A percentile compares a stretch with the other conserved stretches of the same genome.
phyloP scores from a whole-genome alignment of 2,797 vertebrate species.

The Sitta carolinensis region DNA sequence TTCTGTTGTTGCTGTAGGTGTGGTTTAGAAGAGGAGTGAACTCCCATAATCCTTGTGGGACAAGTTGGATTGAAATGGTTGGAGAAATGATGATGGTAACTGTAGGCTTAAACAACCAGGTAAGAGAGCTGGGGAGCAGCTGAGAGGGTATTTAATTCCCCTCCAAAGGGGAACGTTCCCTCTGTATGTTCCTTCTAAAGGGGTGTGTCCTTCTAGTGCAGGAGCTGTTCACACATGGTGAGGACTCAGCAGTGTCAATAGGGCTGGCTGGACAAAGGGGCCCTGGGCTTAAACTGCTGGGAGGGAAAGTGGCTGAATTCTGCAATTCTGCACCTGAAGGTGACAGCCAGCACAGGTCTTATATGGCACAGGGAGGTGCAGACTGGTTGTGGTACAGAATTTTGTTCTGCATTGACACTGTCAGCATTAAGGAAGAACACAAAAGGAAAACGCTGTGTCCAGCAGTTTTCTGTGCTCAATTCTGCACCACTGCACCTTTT shows the following conservation, averaged over 20 bases:
- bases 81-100: constrained; percentile 95
- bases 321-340: background rate
- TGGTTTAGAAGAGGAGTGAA: constrained; percentile 97
- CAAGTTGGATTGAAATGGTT: constrained; percentile 97
- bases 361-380: background rate
- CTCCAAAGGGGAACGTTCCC: background rate
- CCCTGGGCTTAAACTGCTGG: background rate
- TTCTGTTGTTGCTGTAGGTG: constrained; percentile 77
- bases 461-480: background rate
- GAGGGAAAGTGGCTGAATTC: background rate
- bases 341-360: background rate
- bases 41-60: constrained; percentile 93
- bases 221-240: fast-evolving
- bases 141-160: background rate
- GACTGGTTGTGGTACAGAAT: background rate
- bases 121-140: constrained; percentile 46
- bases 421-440: background rate
- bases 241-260: background rate
- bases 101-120: constrained; percentile 95
- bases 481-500: background rate
- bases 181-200: background rate
- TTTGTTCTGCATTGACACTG: background rate
- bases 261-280: background rate
- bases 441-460: background rate
- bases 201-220: background rate